Evolutionary conservation across 2,888 invertebrate genomes (phyloP).

Genomic region (Caenorhabditis afra): DNA sequence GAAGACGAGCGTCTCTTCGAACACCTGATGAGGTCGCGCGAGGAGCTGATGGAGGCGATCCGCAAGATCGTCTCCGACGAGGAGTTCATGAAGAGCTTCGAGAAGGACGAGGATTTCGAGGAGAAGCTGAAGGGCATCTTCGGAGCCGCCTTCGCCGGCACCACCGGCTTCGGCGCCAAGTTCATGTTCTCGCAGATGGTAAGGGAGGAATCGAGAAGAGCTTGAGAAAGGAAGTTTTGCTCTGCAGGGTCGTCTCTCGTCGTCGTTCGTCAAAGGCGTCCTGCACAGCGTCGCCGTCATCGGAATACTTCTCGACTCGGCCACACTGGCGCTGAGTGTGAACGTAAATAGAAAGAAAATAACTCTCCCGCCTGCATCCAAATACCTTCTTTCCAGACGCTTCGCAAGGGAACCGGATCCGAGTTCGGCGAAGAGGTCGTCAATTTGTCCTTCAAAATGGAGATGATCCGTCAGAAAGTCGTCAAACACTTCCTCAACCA

Average conservation of each 20-base stretch:
- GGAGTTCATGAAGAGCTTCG: conserved; percentile 39
- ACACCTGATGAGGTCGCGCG: conserved; percentile 23
- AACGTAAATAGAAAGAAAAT: conserved; percentile 26
- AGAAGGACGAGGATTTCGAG: conserved; percentile 21
- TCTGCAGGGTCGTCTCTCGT: conserved; percentile 62
- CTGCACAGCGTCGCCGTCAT: conserved; percentile 66
- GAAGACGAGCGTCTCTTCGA: conserved; percentile 36
- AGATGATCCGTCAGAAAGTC: conserved; percentile 60
- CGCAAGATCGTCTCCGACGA: conserved; percentile 27
- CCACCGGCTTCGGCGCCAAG: conserved; percentile 36
- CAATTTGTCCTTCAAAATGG: conserved; percentile 53
- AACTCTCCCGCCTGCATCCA: neutral
- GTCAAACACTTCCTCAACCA: conserved; percentile 57
- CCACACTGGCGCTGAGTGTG: conserved; percentile 60
- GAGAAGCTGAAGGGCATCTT: conserved; percentile 42
- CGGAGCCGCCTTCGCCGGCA: conserved; percentile 30
- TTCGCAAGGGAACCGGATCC: conserved; percentile 39
- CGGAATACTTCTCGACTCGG: conserved; percentile 62
- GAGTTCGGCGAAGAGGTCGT: conserved; percentile 57
- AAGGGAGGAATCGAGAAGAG: neutral
- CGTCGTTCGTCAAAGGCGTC: conserved; percentile 63
- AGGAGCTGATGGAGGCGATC: conserved; percentile 44
- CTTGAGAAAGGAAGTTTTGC: neutral
- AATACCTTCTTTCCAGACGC: conserved; percentile 27
- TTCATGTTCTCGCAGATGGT: conserved; percentile 31